phyloP scores from a whole-genome alignment of 2,888 invertebrate genomes.

The Volucella zonaria region DNA sequence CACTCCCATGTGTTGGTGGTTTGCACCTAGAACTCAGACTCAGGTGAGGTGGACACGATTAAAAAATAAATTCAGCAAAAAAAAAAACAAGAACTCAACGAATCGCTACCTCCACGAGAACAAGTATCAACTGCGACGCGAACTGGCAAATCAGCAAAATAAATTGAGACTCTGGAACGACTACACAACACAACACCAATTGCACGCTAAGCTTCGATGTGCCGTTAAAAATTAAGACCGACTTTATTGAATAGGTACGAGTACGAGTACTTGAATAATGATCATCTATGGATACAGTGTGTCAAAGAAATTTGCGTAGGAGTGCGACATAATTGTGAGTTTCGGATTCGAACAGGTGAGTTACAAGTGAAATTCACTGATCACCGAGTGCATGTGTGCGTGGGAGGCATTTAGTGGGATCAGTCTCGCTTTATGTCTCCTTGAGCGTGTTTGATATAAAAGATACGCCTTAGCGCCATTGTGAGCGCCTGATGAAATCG shows the following conservation, averaged over 20 bases:
- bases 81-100: constrained; percentile 13
- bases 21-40: constrained; percentile 46
- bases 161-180: constrained; percentile 19
- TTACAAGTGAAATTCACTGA: background rate
- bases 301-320: constrained; percentile 33
- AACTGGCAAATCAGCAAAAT: constrained; percentile 32
- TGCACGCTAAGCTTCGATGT: constrained; percentile 10
- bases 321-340: background rate
- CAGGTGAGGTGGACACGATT: constrained; percentile 66
- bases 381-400: too few species aligned
- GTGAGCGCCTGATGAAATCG: too few species aligned
- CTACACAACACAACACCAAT: constrained; percentile 8
- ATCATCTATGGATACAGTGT: constrained; percentile 35
- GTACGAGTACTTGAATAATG: constrained; percentile 1
- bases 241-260: constrained; percentile 13
- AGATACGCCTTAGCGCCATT: too few species aligned
- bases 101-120: constrained; percentile 29
- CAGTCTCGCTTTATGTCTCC: too few species aligned
- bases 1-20: constrained; percentile 47
- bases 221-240: constrained; percentile 51
- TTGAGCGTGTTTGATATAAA: too few species aligned
- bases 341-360: background rate
- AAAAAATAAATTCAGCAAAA: constrained; percentile 9
- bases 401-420: too few species aligned
- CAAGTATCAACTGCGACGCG: constrained; percentile 46